Conservation (phyloP, 2,113 vertebrate genomes). For the Chamaea fasciata region DNA sequence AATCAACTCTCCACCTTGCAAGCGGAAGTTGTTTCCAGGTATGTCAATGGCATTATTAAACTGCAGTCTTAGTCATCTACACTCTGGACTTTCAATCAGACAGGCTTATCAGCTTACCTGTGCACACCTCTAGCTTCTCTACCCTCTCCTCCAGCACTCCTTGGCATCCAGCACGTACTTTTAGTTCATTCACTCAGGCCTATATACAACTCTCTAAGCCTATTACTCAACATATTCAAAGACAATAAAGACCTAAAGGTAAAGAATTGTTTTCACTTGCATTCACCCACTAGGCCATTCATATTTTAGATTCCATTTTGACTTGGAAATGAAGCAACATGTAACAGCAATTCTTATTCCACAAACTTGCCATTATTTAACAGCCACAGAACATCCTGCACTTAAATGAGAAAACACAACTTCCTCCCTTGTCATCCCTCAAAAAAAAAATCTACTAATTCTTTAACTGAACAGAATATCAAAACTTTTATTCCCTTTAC, state of each 20-base stretch:
- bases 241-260: neutral
- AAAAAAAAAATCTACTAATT: neutral
- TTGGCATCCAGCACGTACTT: neutral
- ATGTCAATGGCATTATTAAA: neutral
- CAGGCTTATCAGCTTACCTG: neutral
- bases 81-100: neutral
- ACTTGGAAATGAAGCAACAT: neutral
- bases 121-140: neutral
- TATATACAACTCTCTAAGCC: neutral
- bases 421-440: neutral
- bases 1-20: neutral
- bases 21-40: neutral
- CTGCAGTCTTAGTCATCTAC: neutral
- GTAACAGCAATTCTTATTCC: conserved; percentile 26
- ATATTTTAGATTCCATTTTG: conserved; percentile 14
- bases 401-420: neutral
- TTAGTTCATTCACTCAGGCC: neutral
- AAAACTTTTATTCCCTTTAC: neutral
- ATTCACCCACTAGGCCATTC: neutral
- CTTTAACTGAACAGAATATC: neutral
- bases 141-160: neutral
- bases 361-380: neutral
- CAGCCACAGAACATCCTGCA: neutral
- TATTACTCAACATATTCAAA: neutral
- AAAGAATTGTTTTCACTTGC: neutral